phyloP scores from a whole-genome alignment of 2,888 invertebrate genomes.

The Sesamia inferens region DNA sequence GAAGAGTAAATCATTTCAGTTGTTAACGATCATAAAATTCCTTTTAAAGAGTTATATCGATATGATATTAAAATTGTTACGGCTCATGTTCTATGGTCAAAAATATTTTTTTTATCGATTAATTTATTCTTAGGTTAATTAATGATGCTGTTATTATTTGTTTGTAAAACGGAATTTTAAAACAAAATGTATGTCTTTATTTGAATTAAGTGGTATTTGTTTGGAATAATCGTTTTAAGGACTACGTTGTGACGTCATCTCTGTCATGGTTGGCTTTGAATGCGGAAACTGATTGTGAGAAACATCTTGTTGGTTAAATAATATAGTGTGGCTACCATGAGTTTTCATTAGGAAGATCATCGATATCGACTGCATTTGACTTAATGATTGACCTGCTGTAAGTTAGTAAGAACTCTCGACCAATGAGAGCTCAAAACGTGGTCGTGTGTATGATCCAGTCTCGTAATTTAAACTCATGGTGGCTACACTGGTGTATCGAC shows the following conservation, averaged over 20 bases:
- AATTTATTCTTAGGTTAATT: constrained; percentile 86
- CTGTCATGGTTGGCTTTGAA: constrained; percentile 48
- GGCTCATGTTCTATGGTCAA: constrained; percentile 81
- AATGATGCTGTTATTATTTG: constrained; percentile 81
- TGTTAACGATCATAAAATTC: constrained; percentile 75
- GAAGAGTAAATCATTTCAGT: constrained; percentile 43
- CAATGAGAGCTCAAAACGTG: too few species aligned
- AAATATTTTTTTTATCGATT: constrained; percentile 77
- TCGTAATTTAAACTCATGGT: too few species aligned
- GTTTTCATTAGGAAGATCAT: too few species aligned
- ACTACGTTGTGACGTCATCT: constrained; percentile 67
- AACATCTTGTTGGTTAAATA: constrained; percentile 20
- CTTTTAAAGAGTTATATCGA: constrained; percentile 82
- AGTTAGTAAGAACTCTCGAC: too few species aligned
- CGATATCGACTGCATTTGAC: background rate
- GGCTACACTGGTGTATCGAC: constrained; percentile 1
- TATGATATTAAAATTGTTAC: constrained; percentile 88
- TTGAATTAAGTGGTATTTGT: constrained; percentile 72
- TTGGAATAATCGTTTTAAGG: constrained; percentile 72
- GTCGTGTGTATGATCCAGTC: too few species aligned
- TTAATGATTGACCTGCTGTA: too few species aligned
- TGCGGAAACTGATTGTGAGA: constrained; percentile 8
- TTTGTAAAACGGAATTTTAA: constrained; percentile 79
- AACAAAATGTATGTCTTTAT: constrained; percentile 69
- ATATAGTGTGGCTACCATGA: background rate